Evolutionary conservation across 1,140 invertebrate species (phyloP).

Genomic region (Coboldia fuscipes): DNA sequence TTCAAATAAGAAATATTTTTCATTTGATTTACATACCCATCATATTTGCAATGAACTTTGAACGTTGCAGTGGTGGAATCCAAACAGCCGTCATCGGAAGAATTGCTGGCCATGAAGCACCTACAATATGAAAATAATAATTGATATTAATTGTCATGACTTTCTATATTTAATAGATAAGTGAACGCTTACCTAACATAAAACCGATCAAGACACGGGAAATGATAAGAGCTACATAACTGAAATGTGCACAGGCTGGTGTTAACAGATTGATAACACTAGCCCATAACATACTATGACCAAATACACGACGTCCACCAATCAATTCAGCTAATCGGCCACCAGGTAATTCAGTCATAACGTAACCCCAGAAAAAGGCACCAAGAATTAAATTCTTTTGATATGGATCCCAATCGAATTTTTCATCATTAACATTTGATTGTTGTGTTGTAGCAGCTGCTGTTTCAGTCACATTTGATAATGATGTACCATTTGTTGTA

Average conservation of each 20-base stretch:
- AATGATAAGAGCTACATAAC: constrained; percentile 34
- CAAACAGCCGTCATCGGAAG: constrained; percentile 74
- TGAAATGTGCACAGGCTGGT: constrained; percentile 42
- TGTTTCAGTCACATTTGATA: not conserved
- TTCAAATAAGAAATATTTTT: constrained; percentile 2
- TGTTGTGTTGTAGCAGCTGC: not conserved
- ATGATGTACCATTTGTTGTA: constrained; percentile 16
- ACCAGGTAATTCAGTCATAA: constrained; percentile 63
- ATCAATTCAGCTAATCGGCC: constrained; percentile 63
- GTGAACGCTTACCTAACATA: constrained; percentile 30
- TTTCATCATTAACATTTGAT: constrained; percentile 10
- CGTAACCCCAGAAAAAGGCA: constrained; percentile 79
- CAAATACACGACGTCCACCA: constrained; percentile 57
- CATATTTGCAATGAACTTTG: constrained; percentile 70
- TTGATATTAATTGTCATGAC: not conserved
- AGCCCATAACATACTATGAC: constrained; percentile 61
- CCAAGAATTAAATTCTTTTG: constrained; percentile 60
- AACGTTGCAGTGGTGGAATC: constrained; percentile 76
- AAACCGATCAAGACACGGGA: constrained; percentile 46
- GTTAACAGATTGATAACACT: constrained; percentile 64
- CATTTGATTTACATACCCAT: constrained; percentile 38
- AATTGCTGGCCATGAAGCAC: constrained; percentile 80
- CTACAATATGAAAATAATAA: constrained; percentile 9
- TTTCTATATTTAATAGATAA: not conserved
- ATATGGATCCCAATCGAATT: constrained; percentile 45